phyloP scores from a whole-genome alignment of 2,888 invertebrate genomes.

The Napeogenes inachia region DNA sequence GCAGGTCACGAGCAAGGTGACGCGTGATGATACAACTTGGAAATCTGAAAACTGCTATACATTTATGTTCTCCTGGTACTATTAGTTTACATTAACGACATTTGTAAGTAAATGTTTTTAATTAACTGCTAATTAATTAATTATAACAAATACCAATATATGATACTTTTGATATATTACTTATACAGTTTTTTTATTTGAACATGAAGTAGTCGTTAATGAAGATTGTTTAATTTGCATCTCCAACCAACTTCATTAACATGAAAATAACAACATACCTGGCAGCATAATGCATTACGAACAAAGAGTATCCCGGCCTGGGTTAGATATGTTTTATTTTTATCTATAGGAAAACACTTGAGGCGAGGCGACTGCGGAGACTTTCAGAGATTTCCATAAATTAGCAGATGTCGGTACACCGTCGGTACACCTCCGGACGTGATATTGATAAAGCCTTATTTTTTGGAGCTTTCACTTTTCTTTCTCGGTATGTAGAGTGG shows the following conservation, averaged over 20 bases:
- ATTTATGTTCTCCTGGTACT: conserved; percentile 3
- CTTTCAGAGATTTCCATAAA: conserved; percentile 58
- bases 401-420: conserved; percentile 57
- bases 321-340: conserved; percentile 11
- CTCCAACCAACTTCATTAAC: no score
- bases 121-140: no score
- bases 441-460: background rate
- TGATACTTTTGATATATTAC: no score
- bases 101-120: no score
- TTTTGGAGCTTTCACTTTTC: background rate
- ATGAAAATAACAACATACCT: no score
- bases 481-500: no score
- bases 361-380: conserved; percentile 20
- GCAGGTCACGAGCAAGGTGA: conserved; percentile 44
- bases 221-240: no score
- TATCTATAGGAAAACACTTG: conserved; percentile 18
- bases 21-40: background rate
- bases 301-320: background rate
- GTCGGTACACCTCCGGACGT: conserved; percentile 20
- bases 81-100: background rate
- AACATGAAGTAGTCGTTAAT: no score
- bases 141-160: no score
- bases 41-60: no score
- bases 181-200: no score
- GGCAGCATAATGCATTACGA: background rate